phyloP scores from a whole-genome alignment of 2,888 invertebrate genomes.

The Cryptosula pallasiana region DNA sequence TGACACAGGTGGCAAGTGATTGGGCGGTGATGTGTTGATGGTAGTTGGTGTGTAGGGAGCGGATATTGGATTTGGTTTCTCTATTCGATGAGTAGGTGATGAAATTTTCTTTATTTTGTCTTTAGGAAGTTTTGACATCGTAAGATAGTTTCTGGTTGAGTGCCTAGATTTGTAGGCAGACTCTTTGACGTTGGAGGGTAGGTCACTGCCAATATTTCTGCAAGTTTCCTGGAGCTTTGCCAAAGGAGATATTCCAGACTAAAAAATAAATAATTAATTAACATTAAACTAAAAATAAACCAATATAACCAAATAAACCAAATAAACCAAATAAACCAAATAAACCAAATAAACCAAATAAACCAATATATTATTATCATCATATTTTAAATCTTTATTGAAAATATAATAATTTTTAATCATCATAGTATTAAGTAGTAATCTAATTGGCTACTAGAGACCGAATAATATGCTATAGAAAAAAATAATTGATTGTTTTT shows the following conservation, averaged over 20 bases:
- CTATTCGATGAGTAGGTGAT: background rate
- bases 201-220: background rate
- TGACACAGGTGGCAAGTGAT: background rate
- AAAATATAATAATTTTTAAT: too few relatives aligned
- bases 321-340: too few relatives aligned
- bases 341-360: too few relatives aligned
- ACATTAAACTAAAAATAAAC: background rate
- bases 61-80: background rate
- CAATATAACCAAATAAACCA: too few relatives aligned
- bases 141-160: background rate
- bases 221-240: conserved; percentile 16
- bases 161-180: background rate
- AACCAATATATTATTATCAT: too few relatives aligned
- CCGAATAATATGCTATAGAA: too few relatives aligned
- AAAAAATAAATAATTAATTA: background rate
- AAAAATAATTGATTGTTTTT: too few relatives aligned
- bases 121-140: background rate
- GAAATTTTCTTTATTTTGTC: background rate
- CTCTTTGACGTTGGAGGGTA: background rate
- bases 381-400: too few relatives aligned
- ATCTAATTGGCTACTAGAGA: too few relatives aligned
- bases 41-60: background rate
- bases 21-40: background rate
- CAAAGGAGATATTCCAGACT: background rate
- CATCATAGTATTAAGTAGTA: too few relatives aligned